Evolutionary conservation across 2,797 vertebrate species (phyloP), one percentile per base, ranked within the genome.

Genomic region (Lacerta bilineata): DNA sequence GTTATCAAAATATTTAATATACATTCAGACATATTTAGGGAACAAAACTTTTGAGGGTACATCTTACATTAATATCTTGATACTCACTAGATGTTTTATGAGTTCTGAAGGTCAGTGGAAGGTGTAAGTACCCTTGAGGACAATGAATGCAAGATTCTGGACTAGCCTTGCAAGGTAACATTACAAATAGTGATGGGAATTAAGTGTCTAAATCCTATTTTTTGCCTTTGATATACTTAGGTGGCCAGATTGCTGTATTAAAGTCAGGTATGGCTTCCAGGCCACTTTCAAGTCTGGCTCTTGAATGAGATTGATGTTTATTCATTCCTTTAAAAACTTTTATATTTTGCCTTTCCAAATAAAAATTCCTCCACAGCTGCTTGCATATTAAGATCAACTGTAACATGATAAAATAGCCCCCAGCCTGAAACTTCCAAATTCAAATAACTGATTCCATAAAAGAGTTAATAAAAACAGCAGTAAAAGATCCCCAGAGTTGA

Each of bases 51-150:
- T 23, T 5, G 85, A 64, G 84, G 20, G 4, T 75, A 55, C 43
- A 68, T 74, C 1, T 0, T 0, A 0, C 41, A 50, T 76, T 64
- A 2, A 77, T 64, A 68, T 29, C 36, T 55, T 33, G 50, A 6
- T 8, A 3, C 1, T 20, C n/a, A 1, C 20, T 46, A 41, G 90
- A 87, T 46, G 1, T 68, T 5, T 2, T 77, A 0, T 0, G 86
- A 61, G 66, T 3, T 20, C 66, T 72, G 33, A 0, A 13, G 64
- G 59, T 81, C 80, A 81, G 77, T 83, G 76, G 87, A 89, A 15
- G 39, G 91, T 92, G 90, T 83, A 41, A 75, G 84, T 81, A 1
- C 5, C 90, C 88, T n/a, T 0, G 0, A 64, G 50, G 18, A 0
- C 86, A 87, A 91, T 86, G 76, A 88, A 87, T 0, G 4, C 27